Evolutionary conservation across 2,113 vertebrate species (phyloP), one percentile per base, ranked within the genome.

Genomic region (Polypterus senegalus): DNA sequence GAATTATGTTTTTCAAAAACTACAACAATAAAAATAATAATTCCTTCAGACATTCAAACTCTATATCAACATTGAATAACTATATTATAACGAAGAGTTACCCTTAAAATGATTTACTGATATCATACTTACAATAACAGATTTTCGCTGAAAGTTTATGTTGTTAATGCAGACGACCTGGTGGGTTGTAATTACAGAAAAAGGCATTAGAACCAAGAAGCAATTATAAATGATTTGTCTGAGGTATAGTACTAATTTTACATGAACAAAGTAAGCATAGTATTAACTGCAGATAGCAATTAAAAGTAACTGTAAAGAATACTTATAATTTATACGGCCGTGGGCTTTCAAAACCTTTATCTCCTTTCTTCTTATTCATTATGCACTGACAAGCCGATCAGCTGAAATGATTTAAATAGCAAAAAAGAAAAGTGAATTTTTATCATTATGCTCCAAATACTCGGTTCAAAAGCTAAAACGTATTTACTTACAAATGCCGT

Each of bases 301-400:
- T n/a, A 72, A 53, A 6, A 49, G 54, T 46, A 46, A 63, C 71
- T 69, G 53, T 3, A n/a, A n/a, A n/a, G 3, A 65, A 89, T 91
- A 99, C 96, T 99, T 95, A 99, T 99, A 99, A 85, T 95, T 99
- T 99, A 81, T 97, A 99, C 0, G 95, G 96, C 43, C 96, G 83
- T 0, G 96, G 95, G 77, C 96, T 99, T 76, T 99, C 96, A 65
- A 99, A 99, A 66, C 92, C 94, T 73, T 97, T 98, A 81, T 99
- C 96, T 70, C 88, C 85, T 73, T 95, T 97, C 85, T 98, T 98
- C 79, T 87, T 89, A 67, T 99, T 99, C 96, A 99, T 99, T 62
- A 65, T 85, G 82, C 67, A 49, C 74, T 43, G 9, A 65, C 58
- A 66, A 66, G 47, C 47, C 7, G 11, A 57, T 58, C 11, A 63